Base-by-base conservation (phyloP, 1,140 invertebrate species). In the Sarcophaga bullata region DNA sequence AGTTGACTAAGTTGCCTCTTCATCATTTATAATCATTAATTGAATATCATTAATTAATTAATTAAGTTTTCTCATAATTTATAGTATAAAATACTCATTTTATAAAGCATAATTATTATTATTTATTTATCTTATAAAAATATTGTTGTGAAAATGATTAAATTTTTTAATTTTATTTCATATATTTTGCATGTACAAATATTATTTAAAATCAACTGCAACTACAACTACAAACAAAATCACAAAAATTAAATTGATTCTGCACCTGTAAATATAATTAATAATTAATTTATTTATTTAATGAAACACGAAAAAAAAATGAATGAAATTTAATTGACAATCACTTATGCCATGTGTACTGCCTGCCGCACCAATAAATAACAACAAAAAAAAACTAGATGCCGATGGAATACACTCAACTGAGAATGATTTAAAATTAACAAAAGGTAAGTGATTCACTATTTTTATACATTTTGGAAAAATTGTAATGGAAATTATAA, bases 241-340 rank as follows among this genome's bases (percentile, higher is more conserved):
- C 25, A 37, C 25, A 37, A 37, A 37, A 58, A 58, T 58, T 58
- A n/a, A 37, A 15, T 62, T 68, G 17, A 68, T 68, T 68, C 17
- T 68, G 62, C 62, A 68, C 62, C 17, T 68, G 62, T 68, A 68
- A 9, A 68, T 19, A 68, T 15, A n/a, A 58, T 58, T 58, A n/a
- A 13, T 37, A 37, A n/a, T 13, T 58, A 15, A 13, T 13, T 58
- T 58, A n/a, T n/a, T 58, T 58, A 58, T 58, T n/a, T 58, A 15
- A 3, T 58, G 54, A n/a, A 9, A 68, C 62, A 68, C 17, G 9
- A 62, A 68, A 15, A 3, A 17, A 68, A 68, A 17, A 19, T 19
- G 19, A 4, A 68, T n/a, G 19, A 8, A 68, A 68, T 25, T 25
- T 62, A 37, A 37, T 37, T 62, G 11, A 62, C 17, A 7, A 68